Evolutionary conservation across 1,140 invertebrate genomes (phyloP).

Genomic region (Pachypsylla venusta): DNA sequence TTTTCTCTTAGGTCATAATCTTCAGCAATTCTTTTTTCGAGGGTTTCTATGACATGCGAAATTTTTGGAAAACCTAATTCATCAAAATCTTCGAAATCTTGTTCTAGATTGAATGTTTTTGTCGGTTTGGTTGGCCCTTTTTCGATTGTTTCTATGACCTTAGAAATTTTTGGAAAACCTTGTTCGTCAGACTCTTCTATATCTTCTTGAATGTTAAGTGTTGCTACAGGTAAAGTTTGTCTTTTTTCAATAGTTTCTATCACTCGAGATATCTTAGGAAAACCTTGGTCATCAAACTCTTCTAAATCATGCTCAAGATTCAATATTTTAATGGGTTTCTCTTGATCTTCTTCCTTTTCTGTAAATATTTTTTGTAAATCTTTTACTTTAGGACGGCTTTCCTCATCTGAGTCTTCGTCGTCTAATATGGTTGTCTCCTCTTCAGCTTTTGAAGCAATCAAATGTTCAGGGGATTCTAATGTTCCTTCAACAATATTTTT

Average conservation of each 20-base stretch:
- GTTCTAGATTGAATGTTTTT: conserved; percentile 5
- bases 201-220: conserved; percentile 6
- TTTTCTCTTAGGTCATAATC: conserved; percentile 13
- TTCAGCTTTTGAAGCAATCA: too few species aligned
- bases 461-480: too few species aligned
- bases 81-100: conserved; percentile 12
- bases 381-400: conserved; percentile 33
- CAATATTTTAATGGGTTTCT: background rate
- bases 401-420: conserved; percentile 18
- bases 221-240: too few species aligned
- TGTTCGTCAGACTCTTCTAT: conserved; percentile 13
- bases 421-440: background rate
- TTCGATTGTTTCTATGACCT: conserved; percentile 24
- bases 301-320: conserved; percentile 11
- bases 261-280: conserved; percentile 22
- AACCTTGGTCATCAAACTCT: conserved; percentile 14
- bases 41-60: conserved; percentile 23
- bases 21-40: conserved; percentile 23
- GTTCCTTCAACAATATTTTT: background rate
- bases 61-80: conserved; percentile 20
- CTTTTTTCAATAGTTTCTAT: conserved; percentile 24
- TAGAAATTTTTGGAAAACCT: conserved; percentile 20
- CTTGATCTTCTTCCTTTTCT: background rate
- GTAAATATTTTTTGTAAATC: conserved; percentile 34
- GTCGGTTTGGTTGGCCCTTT: conserved; percentile 15